Base-by-base conservation (phyloP, 2,888 invertebrate species). In the Nemotelus pantherinus region DNA sequence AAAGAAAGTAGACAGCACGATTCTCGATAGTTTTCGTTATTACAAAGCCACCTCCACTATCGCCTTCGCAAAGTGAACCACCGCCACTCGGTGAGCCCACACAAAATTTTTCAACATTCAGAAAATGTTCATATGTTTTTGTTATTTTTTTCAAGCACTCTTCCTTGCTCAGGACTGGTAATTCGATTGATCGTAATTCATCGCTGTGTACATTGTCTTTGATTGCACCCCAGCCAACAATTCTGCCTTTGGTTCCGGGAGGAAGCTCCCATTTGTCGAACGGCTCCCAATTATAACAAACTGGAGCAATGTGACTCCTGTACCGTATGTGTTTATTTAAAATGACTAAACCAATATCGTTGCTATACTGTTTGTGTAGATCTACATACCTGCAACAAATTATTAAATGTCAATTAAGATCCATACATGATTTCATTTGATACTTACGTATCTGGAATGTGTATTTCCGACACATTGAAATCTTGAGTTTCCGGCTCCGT, bases 301-400 rank as follows among this genome's bases (percentile, higher is more conserved):
- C 84, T n/a, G 86, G 86, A 77, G 84, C 84, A 6, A 87, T 84
- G 9, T 84, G 81, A 53, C 80, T 79, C 2, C 84, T 83, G 55
- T 85, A 82, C 9, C 76, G 78, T 50, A 88, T 83, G 9, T 79
- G 68, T n/a, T 80, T 80, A 58, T 81, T 80, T 43, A 86, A 78
- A n/a, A 84, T 80, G 10, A 87, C 47, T 3, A 87, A 74, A 0
- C 86, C 86, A 70, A 88, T 83, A 80, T 88, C 88, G 6, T 81
- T 80, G 43, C 77, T 76, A 75, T 82, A 86, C 9, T 81, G 80
- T 5, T 81, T 82, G n/a, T 70, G 41, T 10, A 74, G 78, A 10
- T 83, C 85, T 2, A 50, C 47, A 44, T 81, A 81, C 6, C 81
- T 80, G 25, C 10, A 64, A 75, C 6, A 9, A 72, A 9, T 41